These are phyloP conservation scores for Parasteatoda lunata DNA, from an alignment of 2,888 invertebrate genomes.

Conservation along the genomic window DNA sequence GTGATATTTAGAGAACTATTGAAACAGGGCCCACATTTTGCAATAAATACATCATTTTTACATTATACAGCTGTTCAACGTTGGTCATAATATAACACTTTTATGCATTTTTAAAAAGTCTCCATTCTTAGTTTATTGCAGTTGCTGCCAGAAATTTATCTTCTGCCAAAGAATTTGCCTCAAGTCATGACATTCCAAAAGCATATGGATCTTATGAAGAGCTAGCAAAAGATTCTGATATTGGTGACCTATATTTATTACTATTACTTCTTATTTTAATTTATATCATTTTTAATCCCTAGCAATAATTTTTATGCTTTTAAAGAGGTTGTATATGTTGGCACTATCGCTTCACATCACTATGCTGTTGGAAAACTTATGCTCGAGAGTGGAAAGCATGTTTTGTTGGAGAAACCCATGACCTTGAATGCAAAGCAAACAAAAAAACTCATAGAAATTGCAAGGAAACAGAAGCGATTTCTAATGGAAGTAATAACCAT, in stretches of 20 bases:
- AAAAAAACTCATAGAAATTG: slow-evolving; percentile 80
- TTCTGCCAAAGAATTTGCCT: slow-evolving; percentile 86
- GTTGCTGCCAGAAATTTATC: slow-evolving; percentile 85
- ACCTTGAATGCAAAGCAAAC: slow-evolving; percentile 86
- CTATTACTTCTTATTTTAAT: too few relatives aligned
- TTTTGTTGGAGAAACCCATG: slow-evolving; percentile 92
- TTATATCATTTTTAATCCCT: not conserved
- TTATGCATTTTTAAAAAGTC: too few relatives aligned
- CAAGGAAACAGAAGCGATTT: slow-evolving; percentile 83
- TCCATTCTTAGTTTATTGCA: slow-evolving; percentile 76
- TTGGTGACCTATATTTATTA: slow-evolving; percentile 77
- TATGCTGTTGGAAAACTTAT: slow-evolving; percentile 82
- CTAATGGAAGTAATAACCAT: slow-evolving; percentile 81
- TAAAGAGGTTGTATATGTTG: slow-evolving; percentile 90
- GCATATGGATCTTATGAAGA: slow-evolving; percentile 85
- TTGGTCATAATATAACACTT: too few relatives aligned
- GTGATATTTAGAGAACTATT: too few relatives aligned
- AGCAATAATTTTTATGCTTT: not conserved
- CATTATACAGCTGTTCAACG: too few relatives aligned
- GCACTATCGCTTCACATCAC: slow-evolving; percentile 84
- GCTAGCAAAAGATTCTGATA: slow-evolving; percentile 82
- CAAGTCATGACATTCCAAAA: slow-evolving; percentile 81
- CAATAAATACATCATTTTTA: too few relatives aligned
- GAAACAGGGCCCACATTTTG: too few relatives aligned
- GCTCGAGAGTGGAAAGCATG: slow-evolving; percentile 87